Base-by-base conservation (phyloP, 2,888 invertebrate genomes). In the Pocota personata region DNA sequence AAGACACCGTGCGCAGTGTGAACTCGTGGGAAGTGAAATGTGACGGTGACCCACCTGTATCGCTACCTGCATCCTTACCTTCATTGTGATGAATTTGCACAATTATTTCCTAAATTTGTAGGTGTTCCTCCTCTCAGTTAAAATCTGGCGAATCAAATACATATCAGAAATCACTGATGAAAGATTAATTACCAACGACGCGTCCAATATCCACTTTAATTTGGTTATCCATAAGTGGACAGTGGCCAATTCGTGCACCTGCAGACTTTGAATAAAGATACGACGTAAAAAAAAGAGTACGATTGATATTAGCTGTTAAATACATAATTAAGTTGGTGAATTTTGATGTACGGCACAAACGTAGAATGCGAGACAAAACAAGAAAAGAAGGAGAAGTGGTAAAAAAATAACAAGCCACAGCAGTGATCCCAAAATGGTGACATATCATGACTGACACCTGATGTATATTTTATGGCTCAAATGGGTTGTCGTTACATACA, bases 371-470 rank as follows among this genome's bases (percentile, higher is more conserved):
- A 67, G 46, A 58, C 69, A 48, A 64, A 69, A 40, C 69, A 32
- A 48, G 52, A 60, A 69, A 57, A 30, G 60, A 69, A 43, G 75
- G 73, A 67, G 73, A 83, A 66, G 57, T 67, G 62, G 19, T 21
- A 40, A 57, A 16, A 77, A 50, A 40, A 62, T 64, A 71, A 66
- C 21, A 40, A 62, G 16, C 46, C 8, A 48, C 32, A 52, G 24
- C 55, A 64, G 67, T 79, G 67, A 60, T 66, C 82, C 84, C 79
- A 71, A 84, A 76, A 79, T 76, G 84, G 84, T 75, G 79, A 80
- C 79, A 79, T 79, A 84, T 84, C 79, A 84, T 75, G 69, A 79
- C 43, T 84, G 86, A 86, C 86, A 86, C 86, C 86, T 86, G 86
- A 80, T 82, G 86, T 82, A 67, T 80, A 82, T 86, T 86, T 86